A percentile compares a stretch with the other conserved stretches of the same genome.
These are phyloP conservation scores for Drosophila pandora DNA, from an alignment of 1,140 invertebrate genomes.

Conservation along the genomic window DNA sequence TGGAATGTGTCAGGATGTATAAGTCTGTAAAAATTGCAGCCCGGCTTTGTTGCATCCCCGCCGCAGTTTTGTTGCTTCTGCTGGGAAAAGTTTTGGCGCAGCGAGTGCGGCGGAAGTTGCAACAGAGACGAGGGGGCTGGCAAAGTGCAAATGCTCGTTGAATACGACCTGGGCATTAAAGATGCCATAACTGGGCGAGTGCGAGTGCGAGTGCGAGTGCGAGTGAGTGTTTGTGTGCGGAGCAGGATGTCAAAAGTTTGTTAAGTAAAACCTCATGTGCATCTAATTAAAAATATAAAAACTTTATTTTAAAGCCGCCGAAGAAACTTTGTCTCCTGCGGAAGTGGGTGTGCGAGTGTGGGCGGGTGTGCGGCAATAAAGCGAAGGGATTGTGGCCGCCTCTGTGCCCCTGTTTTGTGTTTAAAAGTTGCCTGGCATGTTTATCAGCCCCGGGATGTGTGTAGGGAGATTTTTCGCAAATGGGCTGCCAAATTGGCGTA, in stretches of 20 bases:
- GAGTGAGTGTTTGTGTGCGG: slow-evolving; percentile 5
- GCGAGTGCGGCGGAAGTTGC: slow-evolving; percentile 70
- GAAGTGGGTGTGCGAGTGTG: slow-evolving; percentile 42
- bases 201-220: slow-evolving; percentile 15
- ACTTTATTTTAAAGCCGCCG: slow-evolving; percentile 79
- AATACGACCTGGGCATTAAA: slow-evolving; percentile 63
- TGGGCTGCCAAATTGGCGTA: slow-evolving; percentile 75
- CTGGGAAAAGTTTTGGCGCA: slow-evolving; percentile 70
- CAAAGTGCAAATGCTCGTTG: slow-evolving; percentile 60
- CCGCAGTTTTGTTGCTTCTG: slow-evolving; percentile 13
- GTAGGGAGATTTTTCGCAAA: slow-evolving; percentile 64
- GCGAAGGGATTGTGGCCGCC: slow-evolving; percentile 52
- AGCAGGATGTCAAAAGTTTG: slow-evolving; percentile 69
- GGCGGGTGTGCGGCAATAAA: slow-evolving; percentile 32
- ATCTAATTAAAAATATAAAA: slow-evolving; percentile 83
- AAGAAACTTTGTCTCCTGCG: slow-evolving; percentile 77
- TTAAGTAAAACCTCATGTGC: slow-evolving; percentile 80
- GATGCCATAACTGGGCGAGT: slow-evolving; percentile 67
- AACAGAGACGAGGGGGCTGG: slow-evolving; percentile 9
- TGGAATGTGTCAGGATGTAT: slow-evolving; percentile 68
- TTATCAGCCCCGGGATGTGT: slow-evolving; percentile 67
- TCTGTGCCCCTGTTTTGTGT: slow-evolving; percentile 45
- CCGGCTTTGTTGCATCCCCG: slow-evolving; percentile 38
- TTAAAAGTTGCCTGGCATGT: slow-evolving; percentile 73
- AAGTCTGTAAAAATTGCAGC: slow-evolving; percentile 67